Evolutionary conservation across 2,888 invertebrate species (phyloP), one percentile per base, ranked within the genome.

Genomic region (Ichneumon xanthorius): DNA sequence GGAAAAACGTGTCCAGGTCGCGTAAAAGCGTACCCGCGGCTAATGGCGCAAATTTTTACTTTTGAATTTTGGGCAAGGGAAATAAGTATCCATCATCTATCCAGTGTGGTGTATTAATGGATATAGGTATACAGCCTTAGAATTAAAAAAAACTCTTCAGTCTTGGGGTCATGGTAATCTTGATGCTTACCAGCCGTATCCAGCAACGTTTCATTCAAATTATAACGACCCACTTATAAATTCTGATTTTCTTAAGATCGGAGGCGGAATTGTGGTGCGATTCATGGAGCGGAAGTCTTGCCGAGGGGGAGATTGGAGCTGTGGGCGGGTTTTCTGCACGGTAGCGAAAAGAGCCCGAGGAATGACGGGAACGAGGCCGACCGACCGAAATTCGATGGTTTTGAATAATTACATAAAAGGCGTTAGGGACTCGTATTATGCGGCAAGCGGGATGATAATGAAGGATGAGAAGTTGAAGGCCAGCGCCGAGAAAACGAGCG

Each of bases 221-320:
- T 88, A 84, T 88, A 89, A 90, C 84, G 88, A 90, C 80, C 85
- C 87, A 87, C 88, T 91, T 89, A 88, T 88, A 87, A 88, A 90
- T 90, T 88, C 89, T 82, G 86, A 90, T 91, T 90, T 90, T 90
- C 88, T 89, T 88, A 86, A 90, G 89, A 88, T 83, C 22, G 26
- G 55, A 65, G 45, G 45, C 67, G 78, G 45, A 70, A 81, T 30
- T 33, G 53, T 77, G 80, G 71, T 67, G 75, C 79, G 63, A 77
- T 85, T 80, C 53, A 73, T 48, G 79, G 87, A 88, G 80, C 86
- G 87, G 71, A 89, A 87, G 84, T 85, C 68, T n/a, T 53, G 71
- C 48, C 48, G n/a, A 86, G 71, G 65, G 48, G 65, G 33, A 55
- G 55, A 55, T 55, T 22, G 40, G 37, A 58, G 40, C 4, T 11